phyloP scores from a whole-genome alignment of 2,888 invertebrate genomes.

The Crossocerus cetratus region DNA sequence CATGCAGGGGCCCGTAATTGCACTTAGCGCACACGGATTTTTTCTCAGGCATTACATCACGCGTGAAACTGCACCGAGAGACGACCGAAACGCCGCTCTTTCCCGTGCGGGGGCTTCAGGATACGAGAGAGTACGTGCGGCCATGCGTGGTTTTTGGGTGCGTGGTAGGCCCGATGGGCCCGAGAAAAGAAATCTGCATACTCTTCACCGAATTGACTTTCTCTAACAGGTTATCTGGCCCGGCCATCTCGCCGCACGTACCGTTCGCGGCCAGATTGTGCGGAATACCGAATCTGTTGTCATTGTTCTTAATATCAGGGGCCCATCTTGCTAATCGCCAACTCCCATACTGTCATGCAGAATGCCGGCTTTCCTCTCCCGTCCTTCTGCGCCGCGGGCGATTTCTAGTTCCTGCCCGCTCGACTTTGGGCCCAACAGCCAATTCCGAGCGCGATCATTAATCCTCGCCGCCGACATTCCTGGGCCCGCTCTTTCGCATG shows the following conservation, averaged over 20 bases:
- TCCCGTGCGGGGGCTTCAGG: slow-evolving; percentile 1
- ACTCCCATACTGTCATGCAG: slow-evolving; percentile 12
- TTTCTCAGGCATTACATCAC: slow-evolving; percentile 8
- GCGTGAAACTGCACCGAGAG: slow-evolving; percentile 4
- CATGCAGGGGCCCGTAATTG: neutral
- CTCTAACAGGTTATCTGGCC: slow-evolving; percentile 42
- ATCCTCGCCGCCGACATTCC: too few relatives aligned
- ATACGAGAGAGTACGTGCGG: neutral
- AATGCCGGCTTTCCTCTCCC: neutral
- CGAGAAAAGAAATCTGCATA: slow-evolving; percentile 39
- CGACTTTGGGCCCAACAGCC: too few relatives aligned
- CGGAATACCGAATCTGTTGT: neutral
- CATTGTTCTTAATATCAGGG: slow-evolving; percentile 12
- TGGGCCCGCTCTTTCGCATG: too few relatives aligned
- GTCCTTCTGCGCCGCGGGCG: slow-evolving; percentile 27
- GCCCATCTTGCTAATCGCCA: slow-evolving; percentile 18
- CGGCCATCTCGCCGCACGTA: slow-evolving; percentile 29
- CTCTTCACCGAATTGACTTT: slow-evolving; percentile 39
- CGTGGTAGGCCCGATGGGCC: neutral
- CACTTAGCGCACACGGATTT: neutral
- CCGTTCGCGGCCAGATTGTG: too few relatives aligned
- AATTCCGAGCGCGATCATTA: too few relatives aligned
- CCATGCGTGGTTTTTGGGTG: too few relatives aligned
- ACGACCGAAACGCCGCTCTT: slow-evolving; percentile 1
- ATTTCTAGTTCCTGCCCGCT: slow-evolving; percentile 7